These are phyloP conservation scores for Spodoptera litura DNA, from an alignment of 1,140 invertebrate species.

Conservation along the genomic window DNA sequence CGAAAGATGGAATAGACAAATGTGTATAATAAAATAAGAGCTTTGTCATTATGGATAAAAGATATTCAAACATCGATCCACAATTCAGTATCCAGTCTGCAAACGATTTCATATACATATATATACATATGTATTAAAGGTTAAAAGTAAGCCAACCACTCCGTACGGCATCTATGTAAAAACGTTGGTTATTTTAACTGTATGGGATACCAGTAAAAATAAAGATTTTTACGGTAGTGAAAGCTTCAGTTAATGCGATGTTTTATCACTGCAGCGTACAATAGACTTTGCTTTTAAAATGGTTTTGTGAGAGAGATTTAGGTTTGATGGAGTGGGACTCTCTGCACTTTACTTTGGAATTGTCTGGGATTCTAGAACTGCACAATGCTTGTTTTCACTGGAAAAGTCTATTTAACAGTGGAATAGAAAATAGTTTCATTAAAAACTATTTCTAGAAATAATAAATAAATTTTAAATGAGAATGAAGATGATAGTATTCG, in stretches of 20 bases:
- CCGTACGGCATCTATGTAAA: not conserved
- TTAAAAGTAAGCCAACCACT: not conserved
- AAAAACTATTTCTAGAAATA: no score
- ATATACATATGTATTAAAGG: not conserved
- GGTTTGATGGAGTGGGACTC: slow-evolving; percentile 20
- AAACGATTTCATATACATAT: not conserved
- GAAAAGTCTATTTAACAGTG: no score
- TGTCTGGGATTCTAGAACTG: no score
- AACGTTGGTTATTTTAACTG: not conserved
- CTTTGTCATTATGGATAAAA: no score
- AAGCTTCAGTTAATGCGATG: not conserved
- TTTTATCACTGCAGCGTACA: slow-evolving; percentile 13
- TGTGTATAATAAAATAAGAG: no score
- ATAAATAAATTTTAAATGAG: no score
- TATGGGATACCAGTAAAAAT: not conserved
- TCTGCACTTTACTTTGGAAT: not conserved
- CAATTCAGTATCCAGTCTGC: not conserved
- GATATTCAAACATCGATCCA: no score
- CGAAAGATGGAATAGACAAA: no score
- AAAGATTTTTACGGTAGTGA: slow-evolving; percentile 5
- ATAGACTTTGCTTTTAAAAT: slow-evolving; percentile 18
- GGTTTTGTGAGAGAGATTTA: slow-evolving; percentile 16
- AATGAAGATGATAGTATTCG: no score
- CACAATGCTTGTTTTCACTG: no score
- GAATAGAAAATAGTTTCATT: no score